These are phyloP conservation scores for Nerophis lumbriciformis DNA, from an alignment of 2,113 vertebrate species.

Conservation along the genomic window DNA sequence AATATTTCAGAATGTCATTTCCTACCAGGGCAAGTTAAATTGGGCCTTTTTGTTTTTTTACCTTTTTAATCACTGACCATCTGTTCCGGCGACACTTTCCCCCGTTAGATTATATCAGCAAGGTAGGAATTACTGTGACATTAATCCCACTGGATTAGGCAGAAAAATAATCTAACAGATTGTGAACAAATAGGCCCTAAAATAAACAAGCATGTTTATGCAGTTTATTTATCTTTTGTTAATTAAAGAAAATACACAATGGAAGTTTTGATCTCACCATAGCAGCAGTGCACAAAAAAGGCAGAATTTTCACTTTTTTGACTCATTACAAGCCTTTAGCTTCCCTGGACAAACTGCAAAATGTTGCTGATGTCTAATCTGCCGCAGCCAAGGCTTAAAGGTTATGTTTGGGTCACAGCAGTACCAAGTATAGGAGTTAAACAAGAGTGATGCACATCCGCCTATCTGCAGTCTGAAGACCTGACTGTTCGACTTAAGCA, in stretches of 20 bases:
- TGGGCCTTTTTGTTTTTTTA: constrained; percentile 1
- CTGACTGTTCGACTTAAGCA: no score
- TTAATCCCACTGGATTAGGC: constrained; percentile 66
- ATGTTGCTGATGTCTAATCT: constrained; percentile 24
- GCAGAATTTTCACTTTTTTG: background rate
- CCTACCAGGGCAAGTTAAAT: background rate
- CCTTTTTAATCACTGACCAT: constrained; percentile 50
- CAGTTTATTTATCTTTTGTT: background rate
- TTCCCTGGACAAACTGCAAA: background rate
- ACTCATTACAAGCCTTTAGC: background rate
- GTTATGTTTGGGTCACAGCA: constrained; percentile 7
- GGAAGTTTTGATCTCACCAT: no score
- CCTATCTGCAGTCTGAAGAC: no score
- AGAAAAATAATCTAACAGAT: constrained; percentile 31
- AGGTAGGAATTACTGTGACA: constrained; percentile 52
- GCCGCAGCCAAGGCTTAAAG: constrained; percentile 22
- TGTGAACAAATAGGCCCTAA: constrained; percentile 2
- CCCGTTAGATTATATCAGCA: constrained; percentile 46
- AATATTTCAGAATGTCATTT: background rate
- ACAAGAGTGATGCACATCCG: background rate
- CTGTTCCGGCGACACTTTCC: constrained; percentile 53
- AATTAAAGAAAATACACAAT: no score
- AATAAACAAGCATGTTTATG: background rate
- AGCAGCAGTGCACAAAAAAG: background rate
- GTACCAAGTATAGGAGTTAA: constrained; percentile 11